Evolutionary conservation across 2,888 invertebrate species (phyloP).

Genomic region (Taphrorychus bicolor): DNA sequence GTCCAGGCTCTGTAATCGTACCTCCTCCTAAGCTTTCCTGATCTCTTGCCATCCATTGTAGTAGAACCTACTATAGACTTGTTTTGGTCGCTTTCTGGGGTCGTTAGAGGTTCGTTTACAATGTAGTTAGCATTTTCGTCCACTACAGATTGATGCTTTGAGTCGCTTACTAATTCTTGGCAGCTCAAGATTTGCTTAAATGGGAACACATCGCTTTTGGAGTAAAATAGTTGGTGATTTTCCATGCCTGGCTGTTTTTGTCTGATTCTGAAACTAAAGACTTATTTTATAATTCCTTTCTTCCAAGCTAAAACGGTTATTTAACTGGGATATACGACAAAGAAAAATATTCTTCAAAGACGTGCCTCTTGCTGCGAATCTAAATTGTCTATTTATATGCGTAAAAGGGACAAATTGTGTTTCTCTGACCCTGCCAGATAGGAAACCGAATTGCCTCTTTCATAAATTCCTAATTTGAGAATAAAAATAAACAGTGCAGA

Average conservation of each 20-base stretch:
- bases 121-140: slow-evolving; percentile 39
- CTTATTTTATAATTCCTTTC: too few relatives aligned
- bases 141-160: background rate
- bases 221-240: slow-evolving; percentile 16
- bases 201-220: slow-evolving; percentile 37
- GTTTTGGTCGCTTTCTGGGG: slow-evolving; percentile 37
- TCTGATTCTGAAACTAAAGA: slow-evolving; percentile 4
- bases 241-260: background rate
- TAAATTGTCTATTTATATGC: too few relatives aligned
- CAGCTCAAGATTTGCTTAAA: slow-evolving; percentile 19
- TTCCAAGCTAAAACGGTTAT: too few relatives aligned
- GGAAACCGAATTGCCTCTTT: background rate
- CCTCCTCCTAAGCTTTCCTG: background rate
- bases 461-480: background rate
- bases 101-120: slow-evolving; percentile 44
- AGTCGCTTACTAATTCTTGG: too few relatives aligned
- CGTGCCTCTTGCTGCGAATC: too few relatives aligned
- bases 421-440: background rate
- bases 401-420: too few relatives aligned
- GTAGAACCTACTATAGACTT: background rate
- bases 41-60: too few relatives aligned
- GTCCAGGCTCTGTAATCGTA: background rate
- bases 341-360: too few relatives aligned
- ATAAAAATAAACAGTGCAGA: background rate
- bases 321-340: too few relatives aligned